Evolutionary conservation across 2,113 vertebrate species (phyloP), one percentile per base, ranked within the genome.

Genomic region (Proterorhinus semilunaris): DNA sequence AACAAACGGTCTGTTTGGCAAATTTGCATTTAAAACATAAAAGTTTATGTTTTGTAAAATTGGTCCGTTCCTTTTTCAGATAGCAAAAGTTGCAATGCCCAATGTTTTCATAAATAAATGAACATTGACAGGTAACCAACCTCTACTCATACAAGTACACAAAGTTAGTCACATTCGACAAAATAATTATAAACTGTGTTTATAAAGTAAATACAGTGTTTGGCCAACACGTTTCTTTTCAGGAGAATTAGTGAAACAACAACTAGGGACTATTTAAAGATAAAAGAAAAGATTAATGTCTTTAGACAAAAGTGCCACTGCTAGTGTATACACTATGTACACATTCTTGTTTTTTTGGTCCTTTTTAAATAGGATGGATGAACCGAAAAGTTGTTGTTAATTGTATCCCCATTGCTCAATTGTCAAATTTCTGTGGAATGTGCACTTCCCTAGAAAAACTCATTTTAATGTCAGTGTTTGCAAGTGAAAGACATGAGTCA

Each of bases 291-390:
- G 54, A 8, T 80, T 71, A 62, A 45, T 15, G 64, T 44, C 66
- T 67, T 64, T 59, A 47, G 1, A n/a, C 75, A 71, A 81, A 80
- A 76, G 21, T 84, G 75, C 59, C 27, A 69, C 55, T 74, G 66
- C 61, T 42, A 67, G 49, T 77, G 53, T 45, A 65, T 54, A 72
- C 2, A 64, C 5, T 55, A 52, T 58, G 66, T 59, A 65, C 58
- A 55, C 48, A 72, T 9, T 21, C 21, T 21, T 21, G 21, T 21
- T 21, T 21, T 49, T 65, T 45, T 68, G 1, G 46, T 8, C 46
- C 57, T 36, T 57, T 49, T 42, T 70, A 51, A 52, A 72, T 16
- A 27, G 17, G 17, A 10, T 27, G 27, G 11, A 55, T 21, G 27
- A 55, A 55, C 16, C 6, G n/a, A 17, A 52, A 52, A n/a, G 8